Evolutionary conservation across 2,888 invertebrate genomes (phyloP), one percentile per base, ranked within the genome.

Genomic region (Lamellibrachia columna): DNA sequence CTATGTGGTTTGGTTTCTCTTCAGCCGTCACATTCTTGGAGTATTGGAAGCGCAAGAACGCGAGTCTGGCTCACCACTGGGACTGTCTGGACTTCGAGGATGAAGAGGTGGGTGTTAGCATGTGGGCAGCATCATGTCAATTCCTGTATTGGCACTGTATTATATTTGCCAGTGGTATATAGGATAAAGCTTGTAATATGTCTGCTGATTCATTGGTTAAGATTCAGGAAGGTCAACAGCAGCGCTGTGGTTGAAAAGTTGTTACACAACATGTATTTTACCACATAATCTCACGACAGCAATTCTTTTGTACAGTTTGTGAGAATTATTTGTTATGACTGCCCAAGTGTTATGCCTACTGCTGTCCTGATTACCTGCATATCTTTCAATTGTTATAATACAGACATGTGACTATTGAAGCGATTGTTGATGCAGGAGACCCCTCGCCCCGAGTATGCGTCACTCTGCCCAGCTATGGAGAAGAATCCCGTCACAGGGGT

Each of bases 31-130:
- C 97, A 91, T 97, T 97, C 95, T 96, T 97, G 93, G 97, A 97
- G 94, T 97, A 97, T 95, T 97, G 97, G 97, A 97, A 97, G 94
- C 95, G 97, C 91, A 97, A 97, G 94, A 97, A 97, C 92, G 97
- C 97, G 28, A 97, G 97, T 92, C 95, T 97, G 58, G 97, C 97
- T 52, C 97, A 97, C 95, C 97, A 97, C 94, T 97, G 97, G 97
- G 97, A 97, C 95, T 97, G 97, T 93, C 95, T 97, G 94, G 97
- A 97, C 93, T 97, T 97, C 95, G 97, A 97, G 94, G 97, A 97
- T 93, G 97, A 97, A 94, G 97, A 97, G 95, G 96, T 96, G 55
- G 9, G 55, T 55, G 9, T 55, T 55, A 55, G 9, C 55, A 55
- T 55, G 55, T 55, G 7, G 7, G 55, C 55, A 55, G 55, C 55